Evolutionary conservation across 2,888 invertebrate genomes (phyloP), one percentile per base, ranked within the genome.

Genomic region (Nyleta sp.): DNA sequence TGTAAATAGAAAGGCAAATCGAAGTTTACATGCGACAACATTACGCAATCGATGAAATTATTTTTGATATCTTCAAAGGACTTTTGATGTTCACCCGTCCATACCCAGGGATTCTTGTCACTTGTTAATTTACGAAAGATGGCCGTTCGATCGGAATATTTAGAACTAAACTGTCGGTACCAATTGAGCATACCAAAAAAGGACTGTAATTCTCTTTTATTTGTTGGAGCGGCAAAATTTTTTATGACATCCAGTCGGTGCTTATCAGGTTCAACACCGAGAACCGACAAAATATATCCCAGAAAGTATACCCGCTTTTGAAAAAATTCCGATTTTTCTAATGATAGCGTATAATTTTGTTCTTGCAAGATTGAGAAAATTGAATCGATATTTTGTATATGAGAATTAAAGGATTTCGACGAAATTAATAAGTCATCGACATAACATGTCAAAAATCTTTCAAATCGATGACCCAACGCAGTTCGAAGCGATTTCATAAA

Each of bases 291-390:
- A 24, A 72, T 46, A n/a, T 79, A 80, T 1, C 81, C 81, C 5
- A 82, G 33, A 53, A 82, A 82, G 0, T 83, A 78, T 0, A 87
- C 75, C 1, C 17, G 8, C 6, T 38, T 18, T 0, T 72, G 17
- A 57, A 78, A 80, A 75, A 87, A 85, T n/a, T 46, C 0, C 0
- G 85, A 81, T 81, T 86, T 87, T 15, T 79, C 77, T 24, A 82
- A 17, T 0, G 70, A 68, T 4, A 81, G 35, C 0, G 81, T 81
- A 15, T 79, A 78, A 11, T 79, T 79, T 1, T 57, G 6, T 0
- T 50, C 10, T 13, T 59, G 48, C 28, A 78, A 57, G 2, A 40
- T 10, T 1, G 13, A 11, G 13, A 67, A 72, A 22, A 68, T 18
- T 15, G 8, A 8, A 15, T 55, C 24, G 0, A 60, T 2, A 17